Base-by-base conservation (phyloP, 2,113 vertebrate species). In the Acanthochromis polyacanthus region DNA sequence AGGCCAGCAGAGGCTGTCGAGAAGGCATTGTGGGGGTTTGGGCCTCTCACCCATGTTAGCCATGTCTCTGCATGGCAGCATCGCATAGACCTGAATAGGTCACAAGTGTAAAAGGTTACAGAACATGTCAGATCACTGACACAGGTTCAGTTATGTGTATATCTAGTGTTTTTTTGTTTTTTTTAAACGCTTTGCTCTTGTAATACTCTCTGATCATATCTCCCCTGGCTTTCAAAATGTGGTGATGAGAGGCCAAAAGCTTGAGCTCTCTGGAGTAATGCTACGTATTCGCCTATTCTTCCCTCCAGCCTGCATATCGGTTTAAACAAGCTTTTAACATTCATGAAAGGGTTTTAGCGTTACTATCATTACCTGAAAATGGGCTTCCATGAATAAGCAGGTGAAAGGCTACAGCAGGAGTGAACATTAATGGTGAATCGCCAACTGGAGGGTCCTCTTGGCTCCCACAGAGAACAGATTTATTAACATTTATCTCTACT, bases 251-350 rank as follows among this genome's bases (percentile, higher is more conserved):
- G 80, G 50, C 75, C 78, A 80, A 71, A 59, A 45, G 48, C 78
- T 78, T 19, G 4, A 5, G 57, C 25, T 75, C 59, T 75, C 69
- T 68, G 59, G 40, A 67, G n/a, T 76, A 52, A 72, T 60, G 67
- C 62, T 52, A 55, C 64, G 67, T 58, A 55, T 71, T 83, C 20
- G 45, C 71, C 53, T 40, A 36, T 60, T 79, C 40, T 59, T 67
- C 75, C 61, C 68, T 79, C 30, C 62, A 75, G 48, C 77, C 77
- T 77, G 71, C 55, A 57, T 71, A 71, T 72, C 11, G 19, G 58
- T 91, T 91, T 85, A 87, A 89, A 85, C 71, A 74, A 80, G 83
- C 83, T 85, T 89, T 89, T 87, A 89, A 84, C 77, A 86, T 89
- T 77, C 78, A 78, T 66, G 51, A 58, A 46, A 73, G 70, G 48